Percentiles rank a stretch among this genome's conserved stretches.
These are phyloP conservation scores for Forbesichthys agassizii DNA, from an alignment of 2,113 vertebrate species.

Conservation along the genomic window DNA sequence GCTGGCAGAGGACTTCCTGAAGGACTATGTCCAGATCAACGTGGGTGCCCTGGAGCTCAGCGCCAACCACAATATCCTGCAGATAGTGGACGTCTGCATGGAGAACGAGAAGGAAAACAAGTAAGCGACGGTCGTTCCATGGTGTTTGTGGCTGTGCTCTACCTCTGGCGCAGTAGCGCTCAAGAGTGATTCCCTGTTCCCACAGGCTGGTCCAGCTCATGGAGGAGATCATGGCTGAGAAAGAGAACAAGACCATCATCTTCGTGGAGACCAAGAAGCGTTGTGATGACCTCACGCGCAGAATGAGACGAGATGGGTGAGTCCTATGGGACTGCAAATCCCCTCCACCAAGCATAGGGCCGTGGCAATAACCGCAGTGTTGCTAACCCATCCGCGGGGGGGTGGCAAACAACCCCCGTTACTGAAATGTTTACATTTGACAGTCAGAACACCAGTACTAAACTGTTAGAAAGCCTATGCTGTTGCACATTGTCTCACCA, in stretches of 20 bases:
- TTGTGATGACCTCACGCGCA: constrained; percentile 93
- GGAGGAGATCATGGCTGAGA: constrained; percentile 99
- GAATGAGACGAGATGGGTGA: constrained; percentile 96
- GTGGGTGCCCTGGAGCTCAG: constrained; percentile 92
- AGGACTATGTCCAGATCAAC: constrained; percentile 94
- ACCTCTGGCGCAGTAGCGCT: neutral
- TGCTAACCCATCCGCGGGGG: too few relatives aligned
- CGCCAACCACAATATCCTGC: constrained; percentile 96
- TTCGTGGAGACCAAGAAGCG: constrained; percentile 96
- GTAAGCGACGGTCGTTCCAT: constrained; percentile 59
- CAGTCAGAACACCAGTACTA: too few relatives aligned
- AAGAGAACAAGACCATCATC: constrained; percentile 97
- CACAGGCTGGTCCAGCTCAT: constrained; percentile 89
- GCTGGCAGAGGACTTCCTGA: constrained; percentile 92
- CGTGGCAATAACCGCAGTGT: too few relatives aligned
- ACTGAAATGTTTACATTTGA: too few relatives aligned
- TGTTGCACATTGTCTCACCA: too few relatives aligned
- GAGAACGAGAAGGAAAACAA: constrained; percentile 94
- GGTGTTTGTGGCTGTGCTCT: neutral
- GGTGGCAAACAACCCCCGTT: too few relatives aligned
- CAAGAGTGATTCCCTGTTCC: neutral
- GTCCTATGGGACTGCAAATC: constrained; percentile 7
- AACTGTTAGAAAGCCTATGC: too few relatives aligned
- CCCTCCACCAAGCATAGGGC: neutral
- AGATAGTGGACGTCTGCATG: constrained; percentile 95